A percentile compares a stretch with the other conserved stretches of the same genome.
phyloP scores from a whole-genome alignment of 2,113 vertebrate genomes.

The Motacilla tschutschensis region DNA sequence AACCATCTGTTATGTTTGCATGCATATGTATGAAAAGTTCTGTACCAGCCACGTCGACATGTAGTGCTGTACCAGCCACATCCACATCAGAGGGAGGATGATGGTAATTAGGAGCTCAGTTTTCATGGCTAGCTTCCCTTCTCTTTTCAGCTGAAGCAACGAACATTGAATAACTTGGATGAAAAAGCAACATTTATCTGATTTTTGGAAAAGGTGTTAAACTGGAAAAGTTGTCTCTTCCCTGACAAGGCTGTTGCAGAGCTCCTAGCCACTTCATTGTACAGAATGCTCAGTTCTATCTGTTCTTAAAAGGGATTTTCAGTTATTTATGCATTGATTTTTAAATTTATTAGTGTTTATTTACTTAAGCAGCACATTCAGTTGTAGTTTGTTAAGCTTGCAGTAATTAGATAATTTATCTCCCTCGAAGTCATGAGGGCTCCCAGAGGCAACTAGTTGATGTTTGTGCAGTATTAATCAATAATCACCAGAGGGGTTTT shows the following conservation, averaged over 20 bases:
- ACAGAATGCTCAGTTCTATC: neutral
- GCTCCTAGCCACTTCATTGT: neutral
- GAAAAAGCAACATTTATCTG: neutral
- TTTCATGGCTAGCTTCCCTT: neutral
- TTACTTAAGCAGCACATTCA: slow-evolving; percentile 10
- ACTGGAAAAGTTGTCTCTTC: neutral
- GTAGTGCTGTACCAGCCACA: neutral
- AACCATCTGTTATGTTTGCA: slow-evolving; percentile 60
- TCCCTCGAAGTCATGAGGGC: neutral
- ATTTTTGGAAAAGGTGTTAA: neutral
- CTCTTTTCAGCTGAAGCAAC: neutral
- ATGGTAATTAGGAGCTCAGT: slow-evolving; percentile 4
- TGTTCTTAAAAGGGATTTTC: neutral
- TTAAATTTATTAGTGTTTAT: slow-evolving; percentile 3
- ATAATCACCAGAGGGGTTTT: neutral
- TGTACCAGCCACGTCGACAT: slow-evolving; percentile 29
- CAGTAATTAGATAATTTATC: slow-evolving; percentile 36
- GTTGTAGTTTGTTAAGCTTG: neutral
- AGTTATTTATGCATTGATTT: neutral
- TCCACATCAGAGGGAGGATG: slow-evolving; percentile 16
- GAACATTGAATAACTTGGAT: neutral
- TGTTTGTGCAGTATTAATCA: slow-evolving; percentile 41
- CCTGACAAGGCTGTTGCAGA: neutral
- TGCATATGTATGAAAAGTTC: slow-evolving; percentile 22
- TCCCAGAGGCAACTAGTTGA: slow-evolving; percentile 21